Base-by-base conservation (phyloP, 2,888 invertebrate species). In the Pristionchus japonicus region DNA sequence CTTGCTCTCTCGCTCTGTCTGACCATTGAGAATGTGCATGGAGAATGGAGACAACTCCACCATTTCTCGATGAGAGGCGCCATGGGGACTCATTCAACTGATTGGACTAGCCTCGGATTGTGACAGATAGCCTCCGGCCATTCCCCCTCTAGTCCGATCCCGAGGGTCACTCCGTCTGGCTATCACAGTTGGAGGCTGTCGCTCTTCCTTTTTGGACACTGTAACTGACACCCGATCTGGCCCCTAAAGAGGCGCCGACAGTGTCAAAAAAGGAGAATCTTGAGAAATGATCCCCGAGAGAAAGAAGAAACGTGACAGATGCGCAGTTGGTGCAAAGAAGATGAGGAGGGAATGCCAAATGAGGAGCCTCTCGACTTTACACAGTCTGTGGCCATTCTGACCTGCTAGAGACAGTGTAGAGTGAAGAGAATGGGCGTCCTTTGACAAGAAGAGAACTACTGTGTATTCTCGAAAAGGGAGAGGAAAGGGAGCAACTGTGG, bases 301-400 rank as follows among this genome's bases (percentile, higher is more conserved):
- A 43, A 77, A 77, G 77, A 47, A 77, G 47, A 77, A 47, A 77
- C 43, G 47, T n/a, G 77, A 77, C 77, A 77, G 77, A 40, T 77
- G 77, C 6, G 27, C 43, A 77, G 77, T 34, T 70, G 70, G 70
- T 37, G 34, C 11, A 43, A n/a, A 43, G 77, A 77, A 74, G 40
- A 74, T 2, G 40, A 15, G 37, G 34, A 31, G 27, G 74, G 40
- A 74, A 37, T 74, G 40, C 64, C 64, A 67, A 67, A 67, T 67
- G 64, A 67, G 31, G 64, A 67, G 7, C 31, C 64, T 67, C 64
- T 9, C 17, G 3, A 11, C 31, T 70, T 70, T 34, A 37, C 70
- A 17, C 70, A 37, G 4, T 70, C 70, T 34, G 13, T 70, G 20
- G 37, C 4, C 13, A 20, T 37, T 70, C 34, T 70, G 37, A 70